Evolutionary conservation across 2,113 vertebrate genomes (phyloP), one percentile per base, ranked within the genome.

Genomic region (Scopus umbretta): DNA sequence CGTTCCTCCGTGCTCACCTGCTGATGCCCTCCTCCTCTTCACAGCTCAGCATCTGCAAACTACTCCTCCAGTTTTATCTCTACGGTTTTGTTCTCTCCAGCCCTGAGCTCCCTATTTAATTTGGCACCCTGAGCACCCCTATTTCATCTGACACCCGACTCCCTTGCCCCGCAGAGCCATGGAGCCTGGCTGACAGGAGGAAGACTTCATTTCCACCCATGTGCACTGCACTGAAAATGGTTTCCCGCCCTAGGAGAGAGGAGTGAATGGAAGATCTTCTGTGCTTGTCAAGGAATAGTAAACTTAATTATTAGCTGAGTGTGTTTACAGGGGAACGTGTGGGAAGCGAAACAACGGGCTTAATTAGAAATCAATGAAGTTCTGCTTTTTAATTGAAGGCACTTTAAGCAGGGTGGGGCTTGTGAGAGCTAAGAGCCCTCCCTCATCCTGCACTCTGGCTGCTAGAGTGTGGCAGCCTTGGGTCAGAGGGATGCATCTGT

Each of bases 291-390:
- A 75, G 92, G 88, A 97, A 94, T 94, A 96, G 94, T 97, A 94
- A 93, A 92, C 71, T 91, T 92, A 88, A 95, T 97, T 96, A 96
- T 96, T 85, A 96, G 62, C 66, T 2, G 7, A 92, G 88, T 2
- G 1, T 94, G 94, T 95, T 96, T 96, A 96, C 89, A 96, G 55
- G 19, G 61, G 49, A 90, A 49, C 11, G 61, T 50, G 79, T 89
- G 84, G 94, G 83, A 95, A 94, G 71, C 43, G 42, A 92, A 97
- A 96, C 92, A 97, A 94, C 61, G 75, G 71, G 70, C 75, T 93
- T 96, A 97, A 97, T 97, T 97, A 97, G 87, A 94, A 97, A 97
- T 96, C 96, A 97, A 92, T 97, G 94, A 91, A 87, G 68, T 97
- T 96, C 74, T 75, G 89, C 84, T 42, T 97, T 97, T 88, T 97